These are phyloP conservation scores for Homarus gammarus DNA, from an alignment of 2,888 invertebrate species.

Conservation along the genomic window DNA sequence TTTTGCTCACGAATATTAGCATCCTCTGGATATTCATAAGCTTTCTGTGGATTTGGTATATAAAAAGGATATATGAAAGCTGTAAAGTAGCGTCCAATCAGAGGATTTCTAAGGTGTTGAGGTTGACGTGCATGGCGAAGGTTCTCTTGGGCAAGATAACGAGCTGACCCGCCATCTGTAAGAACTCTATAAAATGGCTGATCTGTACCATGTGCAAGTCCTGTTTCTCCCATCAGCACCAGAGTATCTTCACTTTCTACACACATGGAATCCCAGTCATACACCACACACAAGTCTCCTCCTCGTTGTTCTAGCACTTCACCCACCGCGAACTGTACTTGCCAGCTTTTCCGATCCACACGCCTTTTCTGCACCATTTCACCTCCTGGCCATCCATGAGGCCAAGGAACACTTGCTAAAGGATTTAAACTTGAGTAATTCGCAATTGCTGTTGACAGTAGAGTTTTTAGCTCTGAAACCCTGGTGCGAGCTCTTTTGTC, in stretches of 20 bases:
- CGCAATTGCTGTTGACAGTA: conserved; percentile 49
- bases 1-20: conserved; percentile 71
- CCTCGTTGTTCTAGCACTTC: conserved; percentile 68
- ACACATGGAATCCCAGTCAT: conserved; percentile 74
- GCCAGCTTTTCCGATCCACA: conserved; percentile 71
- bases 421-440: conserved; percentile 59
- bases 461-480: conserved; percentile 60
- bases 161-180: conserved; percentile 54
- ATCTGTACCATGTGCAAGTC: conserved; percentile 66
- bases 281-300: conserved; percentile 69
- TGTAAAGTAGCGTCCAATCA: conserved; percentile 72
- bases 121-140: conserved; percentile 64
- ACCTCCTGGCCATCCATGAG: conserved; percentile 72
- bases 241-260: conserved; percentile 73
- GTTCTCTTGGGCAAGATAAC: conserved; percentile 70
- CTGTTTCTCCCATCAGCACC: conserved; percentile 71
- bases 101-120: conserved; percentile 62
- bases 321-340: conserved; percentile 72
- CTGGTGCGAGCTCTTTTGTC: conserved; percentile 72
- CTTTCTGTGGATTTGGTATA: conserved; percentile 72
- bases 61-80: conserved; percentile 72
- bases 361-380: conserved; percentile 73
- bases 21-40: conserved; percentile 73
- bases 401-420: conserved; percentile 65
- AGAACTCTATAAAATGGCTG: conserved; percentile 72